Evolutionary conservation across 2,888 invertebrate species (phyloP), one percentile per base, ranked within the genome.

Genomic region (Baccha elongata): DNA sequence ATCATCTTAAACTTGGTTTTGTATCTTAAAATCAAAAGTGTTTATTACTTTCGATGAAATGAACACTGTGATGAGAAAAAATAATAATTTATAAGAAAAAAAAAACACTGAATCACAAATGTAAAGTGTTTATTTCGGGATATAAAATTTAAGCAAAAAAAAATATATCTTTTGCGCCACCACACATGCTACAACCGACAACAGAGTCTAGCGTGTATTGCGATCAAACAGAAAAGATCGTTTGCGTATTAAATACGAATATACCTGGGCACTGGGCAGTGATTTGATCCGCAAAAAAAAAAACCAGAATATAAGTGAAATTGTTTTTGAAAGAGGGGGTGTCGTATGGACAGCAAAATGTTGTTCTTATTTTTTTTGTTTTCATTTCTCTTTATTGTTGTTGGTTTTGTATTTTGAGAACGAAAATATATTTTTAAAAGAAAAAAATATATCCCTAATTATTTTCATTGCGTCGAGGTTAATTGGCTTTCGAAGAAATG

Each of bases 381-480:
- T n/a, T n/a, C n/a, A n/a, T n/a, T n/a, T n/a, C n/a, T n/a, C n/a
- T n/a, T n/a, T n/a, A n/a, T n/a, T n/a, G n/a, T n/a, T n/a, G n/a
- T n/a, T n/a, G n/a, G n/a, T n/a, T n/a, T n/a, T n/a, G n/a, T n/a
- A n/a, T n/a, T n/a, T n/a, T n/a, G n/a, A n/a, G 35, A 13, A 48
- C 48, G 13, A 48, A 37, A 44, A 13, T 15, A 44, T 52, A 5
- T 40, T 26, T 32, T 62, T n/a, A 40, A 55, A 44, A 75, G n/a
- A 26, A 55, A n/a, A 6, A 42, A 29, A 29, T 29, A 17, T 40
- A 13, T 50, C 11, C 58, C 53, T 55, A 72, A 81, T 71, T 81
- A 81, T 81, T 81, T 81, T 65, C 48, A 76, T 76, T 76, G 53
- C 71, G 65, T 72, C 60, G 67, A 67, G 76, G 62, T 76, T 76